Evolutionary conservation across 2,113 vertebrate genomes (phyloP), one percentile per base, ranked within the genome.

Genomic region (Dipodomys merriami): DNA sequence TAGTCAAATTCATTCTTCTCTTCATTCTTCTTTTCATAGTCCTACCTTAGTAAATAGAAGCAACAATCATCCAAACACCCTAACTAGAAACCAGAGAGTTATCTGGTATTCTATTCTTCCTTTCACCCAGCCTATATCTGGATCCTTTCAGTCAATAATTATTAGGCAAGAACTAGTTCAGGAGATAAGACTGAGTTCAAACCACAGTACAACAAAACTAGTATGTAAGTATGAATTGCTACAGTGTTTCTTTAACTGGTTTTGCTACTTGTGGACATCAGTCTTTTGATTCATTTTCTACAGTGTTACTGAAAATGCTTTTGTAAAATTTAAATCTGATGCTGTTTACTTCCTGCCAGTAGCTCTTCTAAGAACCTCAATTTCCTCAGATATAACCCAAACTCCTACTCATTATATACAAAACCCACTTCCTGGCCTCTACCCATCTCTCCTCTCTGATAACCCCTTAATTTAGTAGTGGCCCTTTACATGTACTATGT

Each of bases 241-340:
- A 57, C 15, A 18, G 53, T 29, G 57, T 22, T 76, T 10, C 18
- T 73, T 30, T 69, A 53, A 74, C 60, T 91, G 84, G 65, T 72
- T 80, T 86, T 80, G 92, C 85, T 84, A 72, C 13, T 57, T 57
- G 16, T 57, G 53, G 53, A 13, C 53, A 57, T 57, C 15, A 44
- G 0, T 90, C 72, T 91, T 68, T 68, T 84, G 81, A 83, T 18
- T 11, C 30, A 60, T 25, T 74, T 82, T 57, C 65, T 80, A 79
- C 67, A 83, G 27, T 62, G 39, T 8, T 67, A 81, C 67, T 53
- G 73, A 30, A 86, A 89, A 33, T 39, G 39, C 39, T 39, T 39
- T 30, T 67, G 11, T 72, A 29, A 53, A 74, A 89, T 87, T 39
- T 81, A 93, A 90, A 89, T 72, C 73, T 87, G 29, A 88, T 77